A percentile compares a stretch with the other conserved stretches of the same genome.
These are phyloP conservation scores for Eciton burchellii DNA, from an alignment of 1,140 invertebrate genomes.

Conservation along the genomic window DNA sequence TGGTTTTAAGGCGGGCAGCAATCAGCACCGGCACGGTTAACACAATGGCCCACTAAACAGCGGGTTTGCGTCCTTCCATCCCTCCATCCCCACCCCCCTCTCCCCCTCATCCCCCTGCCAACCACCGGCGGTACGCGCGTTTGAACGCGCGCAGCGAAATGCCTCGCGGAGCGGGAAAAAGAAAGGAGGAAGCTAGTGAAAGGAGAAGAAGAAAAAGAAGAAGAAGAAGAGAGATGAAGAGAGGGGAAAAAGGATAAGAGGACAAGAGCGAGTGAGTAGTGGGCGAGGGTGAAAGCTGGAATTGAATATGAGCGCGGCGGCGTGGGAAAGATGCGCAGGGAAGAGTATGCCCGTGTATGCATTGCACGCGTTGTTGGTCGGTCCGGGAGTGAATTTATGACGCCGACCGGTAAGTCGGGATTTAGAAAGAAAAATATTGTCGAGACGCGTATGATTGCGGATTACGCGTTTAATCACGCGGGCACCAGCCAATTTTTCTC, in stretches of 20 bases:
- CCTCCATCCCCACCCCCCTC: too few species aligned
- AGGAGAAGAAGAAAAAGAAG: not conserved
- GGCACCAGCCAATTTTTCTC: slow-evolving; percentile 41
- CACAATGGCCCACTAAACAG: slow-evolving; percentile 35
- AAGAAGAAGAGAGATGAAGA: not conserved
- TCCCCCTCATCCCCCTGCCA: not conserved
- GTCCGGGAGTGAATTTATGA: slow-evolving; percentile 20
- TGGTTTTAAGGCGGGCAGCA: slow-evolving; percentile 51
- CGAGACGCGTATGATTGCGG: slow-evolving; percentile 53
- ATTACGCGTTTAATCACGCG: slow-evolving; percentile 42
- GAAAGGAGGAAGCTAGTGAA: too few species aligned
- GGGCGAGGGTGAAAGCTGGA: not conserved
- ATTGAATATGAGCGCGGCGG: slow-evolving; percentile 7
- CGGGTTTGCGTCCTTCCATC: slow-evolving; percentile 16
- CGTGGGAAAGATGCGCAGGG: not conserved
- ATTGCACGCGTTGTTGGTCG: slow-evolving; percentile 19
- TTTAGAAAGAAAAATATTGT: slow-evolving; percentile 43
- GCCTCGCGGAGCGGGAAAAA: not conserved
- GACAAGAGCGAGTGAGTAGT: slow-evolving; percentile 4
- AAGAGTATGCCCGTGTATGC: not conserved
- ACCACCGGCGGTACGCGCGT: not conserved
- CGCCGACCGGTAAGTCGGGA: slow-evolving; percentile 43
- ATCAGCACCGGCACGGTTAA: slow-evolving; percentile 40
- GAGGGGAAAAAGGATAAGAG: not conserved
- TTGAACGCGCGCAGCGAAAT: slow-evolving; percentile 16